Conservation (phyloP, 2,113 vertebrate genomes). For the Meleagris gallopavo region DNA sequence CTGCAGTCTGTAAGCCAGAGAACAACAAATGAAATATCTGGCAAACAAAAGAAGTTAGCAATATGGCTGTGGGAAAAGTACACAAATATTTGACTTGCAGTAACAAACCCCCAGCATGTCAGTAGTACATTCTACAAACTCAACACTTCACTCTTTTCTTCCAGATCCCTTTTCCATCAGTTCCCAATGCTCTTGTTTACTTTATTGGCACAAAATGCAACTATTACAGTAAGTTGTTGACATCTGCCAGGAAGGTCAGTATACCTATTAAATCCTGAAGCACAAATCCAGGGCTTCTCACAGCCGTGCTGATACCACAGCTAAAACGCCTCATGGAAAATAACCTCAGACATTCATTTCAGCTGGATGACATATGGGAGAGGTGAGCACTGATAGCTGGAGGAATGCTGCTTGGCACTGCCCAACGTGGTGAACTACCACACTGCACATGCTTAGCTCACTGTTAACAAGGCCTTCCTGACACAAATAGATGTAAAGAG, state of each 20-base stretch:
- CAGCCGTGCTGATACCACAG: background rate
- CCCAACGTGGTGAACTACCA: background rate
- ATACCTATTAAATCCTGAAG: conserved; percentile 7
- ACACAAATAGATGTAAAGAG: background rate
- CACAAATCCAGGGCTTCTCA: background rate
- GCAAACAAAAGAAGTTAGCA: background rate
- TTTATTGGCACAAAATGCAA: background rate
- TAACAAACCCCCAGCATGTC: background rate
- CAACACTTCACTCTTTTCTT: background rate
- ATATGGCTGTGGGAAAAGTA: background rate
- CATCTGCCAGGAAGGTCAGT: background rate
- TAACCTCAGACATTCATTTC: background rate
- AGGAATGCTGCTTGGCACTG: background rate
- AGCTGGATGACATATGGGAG: background rate
- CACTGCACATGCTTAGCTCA: background rate
- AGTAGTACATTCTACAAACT: background rate
- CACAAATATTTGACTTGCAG: background rate
- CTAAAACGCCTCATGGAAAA: background rate
- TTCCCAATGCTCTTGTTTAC: background rate
- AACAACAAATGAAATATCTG: background rate
- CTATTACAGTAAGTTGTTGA: background rate
- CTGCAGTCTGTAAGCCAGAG: background rate
- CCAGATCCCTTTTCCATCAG: background rate
- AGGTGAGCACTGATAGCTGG: background rate
- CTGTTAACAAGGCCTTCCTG: background rate